Percentiles rank a stretch among this genome's conserved stretches.
Evolutionary conservation across 2,888 invertebrate genomes (phyloP).

Genomic region (Argyra leucocephala): DNA sequence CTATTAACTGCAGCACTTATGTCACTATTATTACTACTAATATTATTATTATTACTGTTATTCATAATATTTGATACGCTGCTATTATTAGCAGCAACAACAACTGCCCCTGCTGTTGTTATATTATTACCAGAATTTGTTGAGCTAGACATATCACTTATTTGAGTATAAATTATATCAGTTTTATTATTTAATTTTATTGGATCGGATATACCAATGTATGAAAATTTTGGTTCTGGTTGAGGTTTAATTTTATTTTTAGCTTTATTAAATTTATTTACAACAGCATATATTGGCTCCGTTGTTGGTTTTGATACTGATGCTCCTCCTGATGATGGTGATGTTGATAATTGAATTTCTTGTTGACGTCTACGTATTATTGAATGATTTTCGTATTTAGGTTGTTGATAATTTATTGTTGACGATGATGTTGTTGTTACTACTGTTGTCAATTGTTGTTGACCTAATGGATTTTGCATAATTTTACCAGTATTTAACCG

Average conservation of each 20-base stretch:
- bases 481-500: slow-evolving; percentile 13
- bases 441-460: slow-evolving; percentile 26
- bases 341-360: slow-evolving; percentile 17
- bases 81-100: slow-evolving; percentile 38
- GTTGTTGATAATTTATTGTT: slow-evolving; percentile 24
- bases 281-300: slow-evolving; percentile 43
- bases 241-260: slow-evolving; percentile 37
- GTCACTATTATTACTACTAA: slow-evolving; percentile 36
- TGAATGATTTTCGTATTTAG: slow-evolving; percentile 39
- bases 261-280: slow-evolving; percentile 42
- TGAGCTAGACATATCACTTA: slow-evolving; percentile 18
- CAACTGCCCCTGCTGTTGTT: slow-evolving; percentile 41
- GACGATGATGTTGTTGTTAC: slow-evolving; percentile 15
- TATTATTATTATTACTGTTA: slow-evolving; percentile 29
- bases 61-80: slow-evolving; percentile 30
- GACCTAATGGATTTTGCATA: neutral
- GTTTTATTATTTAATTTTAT: slow-evolving; percentile 21
- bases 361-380: slow-evolving; percentile 30
- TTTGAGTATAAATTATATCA: slow-evolving; percentile 19
- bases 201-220: slow-evolving; percentile 34
- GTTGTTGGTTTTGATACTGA: slow-evolving; percentile 11
- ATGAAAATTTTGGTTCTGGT: slow-evolving; percentile 30
- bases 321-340: slow-evolving; percentile 21
- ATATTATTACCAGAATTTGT: slow-evolving; percentile 23
- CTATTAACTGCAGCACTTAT: slow-evolving; percentile 3